Evolutionary conservation across 2,113 vertebrate species (phyloP).

Genomic region (Actinemys pallida): DNA sequence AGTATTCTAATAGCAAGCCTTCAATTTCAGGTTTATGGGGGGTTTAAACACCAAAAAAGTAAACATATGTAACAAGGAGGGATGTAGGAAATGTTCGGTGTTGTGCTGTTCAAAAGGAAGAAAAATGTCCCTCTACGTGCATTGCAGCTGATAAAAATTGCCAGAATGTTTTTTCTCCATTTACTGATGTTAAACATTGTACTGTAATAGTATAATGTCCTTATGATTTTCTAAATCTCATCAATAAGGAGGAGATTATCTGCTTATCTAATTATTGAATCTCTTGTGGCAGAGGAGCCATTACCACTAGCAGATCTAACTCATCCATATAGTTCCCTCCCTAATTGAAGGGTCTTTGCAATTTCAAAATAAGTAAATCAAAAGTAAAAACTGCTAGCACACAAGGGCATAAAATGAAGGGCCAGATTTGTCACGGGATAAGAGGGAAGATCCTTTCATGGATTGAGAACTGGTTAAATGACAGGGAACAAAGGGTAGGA

Average conservation of each 20-base stretch:
- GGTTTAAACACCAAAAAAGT: conserved; percentile 56
- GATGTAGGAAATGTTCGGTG: conserved; percentile 61
- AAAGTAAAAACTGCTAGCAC: conserved; percentile 14
- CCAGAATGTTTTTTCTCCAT: conserved; percentile 50
- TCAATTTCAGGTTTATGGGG: conserved; percentile 61
- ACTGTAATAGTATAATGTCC: conserved; percentile 66
- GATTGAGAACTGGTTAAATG: too few species aligned
- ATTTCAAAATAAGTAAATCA: conserved; percentile 53
- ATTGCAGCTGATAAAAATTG: conserved; percentile 68
- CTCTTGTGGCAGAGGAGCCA: conserved; percentile 50
- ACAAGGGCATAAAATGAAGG: background rate
- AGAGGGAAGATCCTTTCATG: too few species aligned
- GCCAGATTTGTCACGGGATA: background rate
- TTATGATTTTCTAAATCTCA: conserved; percentile 75
- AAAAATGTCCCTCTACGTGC: conserved; percentile 59
- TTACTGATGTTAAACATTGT: conserved; percentile 62
- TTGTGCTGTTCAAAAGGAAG: conserved; percentile 57
- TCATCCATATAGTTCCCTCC: conserved; percentile 43
- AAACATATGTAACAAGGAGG: conserved; percentile 61
- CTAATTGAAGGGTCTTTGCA: conserved; percentile 63
- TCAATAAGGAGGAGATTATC: conserved; percentile 73
- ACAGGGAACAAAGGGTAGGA: too few species aligned
- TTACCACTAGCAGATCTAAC: conserved; percentile 43
- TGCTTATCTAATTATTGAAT: conserved; percentile 71
- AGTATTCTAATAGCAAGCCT: conserved; percentile 71